Percentiles rank a stretch among this genome's conserved stretches.
Conservation (phyloP, 2,113 vertebrate species). For the Pseudolaguvia tuberculata region DNA sequence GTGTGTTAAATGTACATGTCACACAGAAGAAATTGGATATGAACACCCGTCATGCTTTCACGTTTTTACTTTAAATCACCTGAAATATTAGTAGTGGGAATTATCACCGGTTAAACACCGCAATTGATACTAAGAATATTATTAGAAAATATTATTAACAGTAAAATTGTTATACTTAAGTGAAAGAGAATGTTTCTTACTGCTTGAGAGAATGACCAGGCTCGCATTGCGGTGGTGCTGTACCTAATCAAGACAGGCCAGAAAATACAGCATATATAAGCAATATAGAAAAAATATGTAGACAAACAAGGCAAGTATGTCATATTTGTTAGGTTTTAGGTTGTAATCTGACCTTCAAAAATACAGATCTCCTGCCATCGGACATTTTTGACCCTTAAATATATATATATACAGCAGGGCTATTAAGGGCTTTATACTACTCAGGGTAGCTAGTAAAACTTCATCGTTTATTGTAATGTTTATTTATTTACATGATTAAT, state of each 20-base stretch:
- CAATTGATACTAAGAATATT: not conserved
- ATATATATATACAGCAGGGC: no score
- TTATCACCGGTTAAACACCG: not conserved
- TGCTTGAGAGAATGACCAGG: conserved; percentile 76
- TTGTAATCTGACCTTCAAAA: conserved; percentile 44
- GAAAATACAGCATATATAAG: not conserved
- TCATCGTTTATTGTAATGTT: not conserved
- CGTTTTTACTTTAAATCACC: not conserved
- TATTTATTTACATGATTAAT: not conserved
- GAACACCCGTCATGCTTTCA: conserved; percentile 18
- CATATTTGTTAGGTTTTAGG: conserved; percentile 27
- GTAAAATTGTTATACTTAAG: not conserved
- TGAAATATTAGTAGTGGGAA: not conserved
- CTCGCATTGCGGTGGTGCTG: conserved; percentile 51
- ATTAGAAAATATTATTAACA: not conserved
- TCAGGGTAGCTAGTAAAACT: not conserved
- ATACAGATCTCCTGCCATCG: conserved; percentile 42
- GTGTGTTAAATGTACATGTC: conserved; percentile 4
- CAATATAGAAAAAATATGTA: not conserved
- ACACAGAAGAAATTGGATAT: conserved; percentile 23
- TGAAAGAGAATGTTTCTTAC: conserved; percentile 57
- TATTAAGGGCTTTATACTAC: not conserved
- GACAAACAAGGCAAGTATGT: not conserved
- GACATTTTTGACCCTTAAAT: no score
- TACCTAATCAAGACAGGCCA: conserved; percentile 61